A percentile compares a stretch with the other conserved stretches of the same genome.
Conservation (phyloP, 2,113 vertebrate genomes). For the Anoura caudifer region DNA sequence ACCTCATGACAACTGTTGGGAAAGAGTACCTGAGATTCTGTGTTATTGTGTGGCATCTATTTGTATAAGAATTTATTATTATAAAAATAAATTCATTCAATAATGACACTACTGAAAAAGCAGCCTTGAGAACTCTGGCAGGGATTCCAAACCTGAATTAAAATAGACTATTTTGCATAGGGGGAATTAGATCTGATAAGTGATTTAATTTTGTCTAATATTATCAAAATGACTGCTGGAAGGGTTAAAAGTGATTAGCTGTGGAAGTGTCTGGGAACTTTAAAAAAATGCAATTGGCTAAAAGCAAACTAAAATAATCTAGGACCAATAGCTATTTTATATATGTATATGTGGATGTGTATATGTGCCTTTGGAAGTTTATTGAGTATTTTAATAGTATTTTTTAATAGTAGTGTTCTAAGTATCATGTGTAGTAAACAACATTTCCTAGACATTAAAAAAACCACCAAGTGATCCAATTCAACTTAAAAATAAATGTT, state of each 20-base stretch:
- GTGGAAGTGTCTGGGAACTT: background rate
- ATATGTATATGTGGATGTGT: background rate
- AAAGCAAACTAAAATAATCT: constrained; percentile 32
- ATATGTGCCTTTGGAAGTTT: background rate
- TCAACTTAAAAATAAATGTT: background rate
- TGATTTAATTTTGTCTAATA: constrained; percentile 41
- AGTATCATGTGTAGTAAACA: background rate
- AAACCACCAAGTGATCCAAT: background rate
- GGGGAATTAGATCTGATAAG: background rate
- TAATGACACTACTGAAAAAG: constrained; percentile 44
- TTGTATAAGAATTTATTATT: constrained; percentile 50
- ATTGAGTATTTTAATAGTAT: too few relatives aligned
- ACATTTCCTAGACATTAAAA: constrained; percentile 29
- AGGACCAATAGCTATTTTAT: background rate
- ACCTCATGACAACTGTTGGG: constrained; percentile 55
- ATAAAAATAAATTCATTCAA: constrained; percentile 42
- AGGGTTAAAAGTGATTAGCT: constrained; percentile 63
- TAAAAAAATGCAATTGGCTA: constrained; percentile 38
- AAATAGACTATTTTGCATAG: constrained; percentile 44
- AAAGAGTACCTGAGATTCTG: background rate
- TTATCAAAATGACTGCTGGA: constrained; percentile 54
- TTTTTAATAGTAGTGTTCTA: background rate
- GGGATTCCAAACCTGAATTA: constrained; percentile 33
- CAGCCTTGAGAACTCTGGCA: constrained; percentile 7
- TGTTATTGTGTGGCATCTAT: constrained; percentile 17